These are phyloP conservation scores for Choristoneura fumiferana DNA, from an alignment of 1,140 invertebrate genomes.

Conservation along the genomic window DNA sequence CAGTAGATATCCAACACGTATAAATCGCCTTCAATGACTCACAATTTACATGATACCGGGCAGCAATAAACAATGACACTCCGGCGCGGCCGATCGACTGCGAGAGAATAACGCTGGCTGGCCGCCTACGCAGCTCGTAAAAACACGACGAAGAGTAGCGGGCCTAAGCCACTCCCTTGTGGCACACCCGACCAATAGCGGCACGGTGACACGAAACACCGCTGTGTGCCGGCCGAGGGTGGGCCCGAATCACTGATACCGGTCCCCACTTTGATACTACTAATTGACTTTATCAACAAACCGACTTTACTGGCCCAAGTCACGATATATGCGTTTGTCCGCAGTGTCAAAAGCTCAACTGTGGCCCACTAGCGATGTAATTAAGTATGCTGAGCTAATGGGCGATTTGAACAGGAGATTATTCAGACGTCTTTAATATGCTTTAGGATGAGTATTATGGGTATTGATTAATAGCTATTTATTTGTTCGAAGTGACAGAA, in stretches of 20 bases:
- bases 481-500: constrained; percentile 7
- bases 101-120: constrained; percentile 63
- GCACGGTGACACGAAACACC: constrained; percentile 40
- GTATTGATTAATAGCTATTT: constrained; percentile 14
- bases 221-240: constrained; percentile 51
- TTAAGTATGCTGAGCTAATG: constrained; percentile 67
- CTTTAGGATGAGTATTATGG: constrained; percentile 6
- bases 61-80: constrained; percentile 73
- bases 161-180: constrained; percentile 60
- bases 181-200: constrained; percentile 61
- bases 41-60: constrained; percentile 63
- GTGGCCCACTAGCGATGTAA: constrained; percentile 61
- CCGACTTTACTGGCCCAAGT: constrained; percentile 72
- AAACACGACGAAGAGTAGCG: constrained; percentile 66
- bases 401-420: constrained; percentile 53
- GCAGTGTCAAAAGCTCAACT: constrained; percentile 74
- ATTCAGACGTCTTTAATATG: constrained; percentile 17
- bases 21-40: constrained; percentile 55
- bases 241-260: constrained; percentile 67
- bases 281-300: constrained; percentile 78
- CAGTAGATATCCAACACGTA: constrained; percentile 46
- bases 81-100: constrained; percentile 72
- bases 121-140: constrained; percentile 66
- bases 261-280: constrained; percentile 73
- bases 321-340: constrained; percentile 76